A percentile compares a stretch with the other conserved stretches of the same genome.
Evolutionary conservation across 2,797 vertebrate species (phyloP).

Genomic region (Cercopithecus neglectus): DNA sequence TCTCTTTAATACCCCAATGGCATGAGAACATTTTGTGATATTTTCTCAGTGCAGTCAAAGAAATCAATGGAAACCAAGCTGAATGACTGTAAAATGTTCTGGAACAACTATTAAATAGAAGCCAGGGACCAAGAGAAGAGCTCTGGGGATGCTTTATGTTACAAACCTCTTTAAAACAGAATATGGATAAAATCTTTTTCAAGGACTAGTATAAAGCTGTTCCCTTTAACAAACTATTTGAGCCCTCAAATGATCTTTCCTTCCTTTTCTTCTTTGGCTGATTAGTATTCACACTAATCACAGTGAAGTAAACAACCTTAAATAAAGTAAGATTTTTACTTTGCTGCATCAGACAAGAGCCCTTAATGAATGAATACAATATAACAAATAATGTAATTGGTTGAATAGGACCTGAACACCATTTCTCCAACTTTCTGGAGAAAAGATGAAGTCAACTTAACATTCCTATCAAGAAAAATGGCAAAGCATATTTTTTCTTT

Average conservation of each 20-base stretch:
- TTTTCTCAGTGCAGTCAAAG: slow-evolving; percentile 67
- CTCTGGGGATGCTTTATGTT: slow-evolving; percentile 46
- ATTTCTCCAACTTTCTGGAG: background rate
- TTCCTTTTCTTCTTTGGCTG: slow-evolving; percentile 45
- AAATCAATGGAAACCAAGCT: slow-evolving; percentile 47
- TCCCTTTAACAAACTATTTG: slow-evolving; percentile 66
- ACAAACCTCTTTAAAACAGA: slow-evolving; percentile 61
- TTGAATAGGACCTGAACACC: background rate
- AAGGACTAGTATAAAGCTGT: slow-evolving; percentile 49
- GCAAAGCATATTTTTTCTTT: background rate
- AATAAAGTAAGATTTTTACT: slow-evolving; percentile 64
- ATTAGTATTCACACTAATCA: slow-evolving; percentile 71
- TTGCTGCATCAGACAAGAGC: slow-evolving; percentile 55
- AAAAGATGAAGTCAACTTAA: slow-evolving; percentile 7
- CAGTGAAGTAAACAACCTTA: slow-evolving; percentile 59
- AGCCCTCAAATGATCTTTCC: slow-evolving; percentile 47
- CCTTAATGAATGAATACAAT: slow-evolving; percentile 51
- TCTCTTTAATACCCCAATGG: slow-evolving; percentile 56
- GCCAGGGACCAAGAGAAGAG: slow-evolving; percentile 55
- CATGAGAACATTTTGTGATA: slow-evolving; percentile 68
- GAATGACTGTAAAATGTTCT: slow-evolving; percentile 74
- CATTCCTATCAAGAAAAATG: slow-evolving; percentile 19
- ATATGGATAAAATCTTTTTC: slow-evolving; percentile 69
- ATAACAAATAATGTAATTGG: slow-evolving; percentile 51
- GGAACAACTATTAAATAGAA: slow-evolving; percentile 71